Evolutionary conservation across 1,140 invertebrate genomes (phyloP).

Genomic region (Bombus vancouverensis): DNA sequence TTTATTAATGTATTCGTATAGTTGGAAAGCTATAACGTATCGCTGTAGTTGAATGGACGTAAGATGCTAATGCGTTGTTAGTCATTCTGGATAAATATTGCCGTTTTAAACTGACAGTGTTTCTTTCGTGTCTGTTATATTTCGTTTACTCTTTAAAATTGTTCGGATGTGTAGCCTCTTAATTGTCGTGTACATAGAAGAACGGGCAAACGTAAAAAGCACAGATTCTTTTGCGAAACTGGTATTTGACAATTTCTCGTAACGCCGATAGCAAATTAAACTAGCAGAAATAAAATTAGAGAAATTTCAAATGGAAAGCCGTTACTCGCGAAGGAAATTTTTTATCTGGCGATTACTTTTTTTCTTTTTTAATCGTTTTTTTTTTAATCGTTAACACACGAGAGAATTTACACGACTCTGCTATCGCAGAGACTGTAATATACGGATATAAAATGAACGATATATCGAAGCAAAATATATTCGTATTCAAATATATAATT

Average conservation of each 20-base stretch:
- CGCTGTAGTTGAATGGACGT: neutral
- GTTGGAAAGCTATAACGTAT: neutral
- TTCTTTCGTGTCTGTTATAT: neutral
- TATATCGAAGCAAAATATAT: too few species aligned
- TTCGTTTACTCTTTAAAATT: neutral
- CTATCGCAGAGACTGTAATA: too few species aligned
- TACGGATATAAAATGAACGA: too few species aligned
- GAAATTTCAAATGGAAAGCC: neutral
- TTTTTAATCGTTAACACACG: too few species aligned
- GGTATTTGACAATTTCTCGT: neutral
- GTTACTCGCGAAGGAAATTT: too few species aligned
- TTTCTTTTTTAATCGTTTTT: too few species aligned
- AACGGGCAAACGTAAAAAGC: neutral
- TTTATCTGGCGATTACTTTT: too few species aligned
- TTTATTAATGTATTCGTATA: neutral
- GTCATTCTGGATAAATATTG: conserved; percentile 8
- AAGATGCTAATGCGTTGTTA: conserved; percentile 10
- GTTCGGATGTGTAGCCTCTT: neutral
- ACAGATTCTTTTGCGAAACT: neutral
- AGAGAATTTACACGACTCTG: too few species aligned
- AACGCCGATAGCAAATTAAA: neutral
- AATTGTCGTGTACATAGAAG: conserved; percentile 7
- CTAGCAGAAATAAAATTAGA: neutral
- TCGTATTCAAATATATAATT: too few species aligned
- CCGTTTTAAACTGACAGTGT: neutral